Evolutionary conservation across 2,797 vertebrate species (phyloP), one percentile per base, ranked within the genome.

Genomic region (Etheostoma perlongum): DNA sequence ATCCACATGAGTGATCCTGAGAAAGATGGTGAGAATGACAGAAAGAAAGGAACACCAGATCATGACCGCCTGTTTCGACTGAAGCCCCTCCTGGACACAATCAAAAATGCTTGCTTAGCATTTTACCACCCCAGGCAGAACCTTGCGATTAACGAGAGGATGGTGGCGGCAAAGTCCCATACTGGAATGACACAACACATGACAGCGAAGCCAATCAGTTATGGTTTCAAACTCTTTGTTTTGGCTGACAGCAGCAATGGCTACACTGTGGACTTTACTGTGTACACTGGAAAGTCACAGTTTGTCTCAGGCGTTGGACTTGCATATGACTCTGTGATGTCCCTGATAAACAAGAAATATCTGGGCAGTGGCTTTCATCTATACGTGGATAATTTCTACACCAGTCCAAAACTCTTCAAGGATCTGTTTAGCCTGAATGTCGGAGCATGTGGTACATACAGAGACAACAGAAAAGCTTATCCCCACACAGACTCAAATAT

Each of bases 1-100:
- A 27, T 85, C 9, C 81, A 83, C 49, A 54, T 72, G 58, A 82
- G 74, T 44, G n/a, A 76, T 52, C 78, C 74, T 3, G 72, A 81
- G 10, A 64, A 59, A 30, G 71, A 82, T 13, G 51, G 13, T n/a
- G 58, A 63, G 12, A 78, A 80, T 5, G 69, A 75, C 46, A 53
- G n/a, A 13, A 79, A 49, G 55, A 59, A 49, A 19, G 62, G 54
- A 8, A 36, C 54, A 5, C 25, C 67, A 5, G 19, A 48, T 4
- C 27, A 72, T 10, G 59, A 72, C 23, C 33, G 7, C 7, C 23
- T 67, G 23, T 55, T 44, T 15, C 42, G 23, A 5, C 36, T 68
- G 23, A 68, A n/a, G 66, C 66, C 53, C 10, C 23, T 57, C 2
- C 12, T 55, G 16, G 66, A 46, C 52, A n/a, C 36, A 6, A 14